These are phyloP conservation scores for Opisthograptis luteolata DNA, from an alignment of 2,888 invertebrate genomes.

Conservation along the genomic window DNA sequence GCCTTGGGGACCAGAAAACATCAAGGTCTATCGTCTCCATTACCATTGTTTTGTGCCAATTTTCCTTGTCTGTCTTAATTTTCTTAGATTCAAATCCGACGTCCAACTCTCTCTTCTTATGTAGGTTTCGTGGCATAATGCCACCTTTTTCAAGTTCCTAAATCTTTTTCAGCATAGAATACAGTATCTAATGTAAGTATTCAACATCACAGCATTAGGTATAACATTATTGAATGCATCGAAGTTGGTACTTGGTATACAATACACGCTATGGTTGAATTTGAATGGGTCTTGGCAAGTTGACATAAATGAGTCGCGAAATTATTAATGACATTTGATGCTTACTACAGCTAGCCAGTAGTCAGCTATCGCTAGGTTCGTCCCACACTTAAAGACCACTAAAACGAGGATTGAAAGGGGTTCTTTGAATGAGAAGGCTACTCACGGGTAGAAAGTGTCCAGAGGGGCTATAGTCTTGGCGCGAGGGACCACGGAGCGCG, in stretches of 20 bases:
- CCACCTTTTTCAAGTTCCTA: conserved; percentile 3
- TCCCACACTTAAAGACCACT: too few relatives aligned
- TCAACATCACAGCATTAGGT: too few relatives aligned
- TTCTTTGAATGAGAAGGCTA: conserved; percentile 25
- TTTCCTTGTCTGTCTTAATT: conserved; percentile 2
- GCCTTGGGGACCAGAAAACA: conserved; percentile 2
- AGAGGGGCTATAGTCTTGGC: conserved; percentile 84
- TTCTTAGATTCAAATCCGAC: neutral
- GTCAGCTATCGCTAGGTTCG: too few relatives aligned
- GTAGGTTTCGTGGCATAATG: conserved; percentile 6
- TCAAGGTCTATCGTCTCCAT: conserved; percentile 5
- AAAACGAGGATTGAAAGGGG: neutral
- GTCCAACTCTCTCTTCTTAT: neutral
- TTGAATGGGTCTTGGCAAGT: conserved; percentile 16
- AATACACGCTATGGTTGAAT: conserved; percentile 15
- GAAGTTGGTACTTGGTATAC: neutral
- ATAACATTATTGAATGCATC: too few relatives aligned
- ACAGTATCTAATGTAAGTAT: too few relatives aligned
- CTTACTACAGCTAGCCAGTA: too few relatives aligned
- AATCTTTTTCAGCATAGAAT: conserved; percentile 1
- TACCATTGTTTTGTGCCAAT: conserved; percentile 5
- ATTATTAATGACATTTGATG: neutral
- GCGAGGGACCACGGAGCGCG: conserved; percentile 90
- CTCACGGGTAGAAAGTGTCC: conserved; percentile 84
- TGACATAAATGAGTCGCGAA: neutral